These are phyloP conservation scores for Acromyrmex echinatior DNA, from an alignment of 1,140 invertebrate genomes.

Conservation along the genomic window DNA sequence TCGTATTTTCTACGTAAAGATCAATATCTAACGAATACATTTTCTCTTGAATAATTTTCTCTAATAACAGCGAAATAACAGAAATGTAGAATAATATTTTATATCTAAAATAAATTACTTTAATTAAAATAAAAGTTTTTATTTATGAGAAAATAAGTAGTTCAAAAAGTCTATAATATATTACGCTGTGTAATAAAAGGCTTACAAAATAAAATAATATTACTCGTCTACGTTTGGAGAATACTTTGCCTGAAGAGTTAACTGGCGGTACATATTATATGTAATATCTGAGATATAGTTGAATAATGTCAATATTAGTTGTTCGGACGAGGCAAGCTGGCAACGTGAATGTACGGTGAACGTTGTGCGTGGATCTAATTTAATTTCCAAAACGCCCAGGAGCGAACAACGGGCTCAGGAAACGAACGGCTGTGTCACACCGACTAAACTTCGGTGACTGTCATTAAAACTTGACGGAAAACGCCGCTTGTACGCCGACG, in stretches of 20 bases:
- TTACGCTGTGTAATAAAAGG: not conserved
- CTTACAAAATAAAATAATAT: constrained; percentile 1
- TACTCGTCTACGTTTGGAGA: not conserved
- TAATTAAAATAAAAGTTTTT: constrained; percentile 13
- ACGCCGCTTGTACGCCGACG: constrained; percentile 14
- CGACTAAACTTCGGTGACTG: constrained; percentile 65
- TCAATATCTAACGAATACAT: not conserved
- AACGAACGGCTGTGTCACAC: constrained; percentile 55
- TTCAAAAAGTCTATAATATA: not conserved
- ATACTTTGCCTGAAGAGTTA: not conserved
- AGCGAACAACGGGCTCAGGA: constrained; percentile 21
- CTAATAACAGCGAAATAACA: not conserved
- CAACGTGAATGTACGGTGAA: constrained; percentile 28
- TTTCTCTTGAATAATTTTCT: not conserved
- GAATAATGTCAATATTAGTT: constrained; percentile 31
- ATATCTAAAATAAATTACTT: not conserved
- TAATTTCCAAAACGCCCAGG: constrained; percentile 70
- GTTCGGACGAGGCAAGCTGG: not conserved
- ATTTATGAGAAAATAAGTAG: not conserved
- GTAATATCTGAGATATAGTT: not conserved
- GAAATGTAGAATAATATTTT: not conserved
- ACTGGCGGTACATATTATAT: not conserved
- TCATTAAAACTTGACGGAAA: constrained; percentile 73
- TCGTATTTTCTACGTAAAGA: not conserved
- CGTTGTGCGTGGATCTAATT: constrained; percentile 61